Percentiles rank a stretch among this genome's conserved stretches.
These are phyloP conservation scores for Rhadinocentrus ornatus DNA, from an alignment of 2,797 vertebrate genomes.

Conservation along the genomic window DNA sequence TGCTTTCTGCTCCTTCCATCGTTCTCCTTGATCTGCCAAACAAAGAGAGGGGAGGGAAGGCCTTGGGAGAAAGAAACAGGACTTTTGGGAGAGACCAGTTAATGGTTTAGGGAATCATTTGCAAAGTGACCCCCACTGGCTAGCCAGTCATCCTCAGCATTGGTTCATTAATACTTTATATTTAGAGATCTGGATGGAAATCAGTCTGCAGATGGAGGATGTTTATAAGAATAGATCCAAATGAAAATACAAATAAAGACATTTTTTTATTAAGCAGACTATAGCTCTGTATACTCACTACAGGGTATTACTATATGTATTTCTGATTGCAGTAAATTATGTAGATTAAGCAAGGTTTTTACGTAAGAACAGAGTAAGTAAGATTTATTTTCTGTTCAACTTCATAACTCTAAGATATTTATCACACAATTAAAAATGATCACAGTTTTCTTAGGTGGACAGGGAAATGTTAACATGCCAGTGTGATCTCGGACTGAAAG, in stretches of 20 bases:
- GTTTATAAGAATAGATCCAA: neutral
- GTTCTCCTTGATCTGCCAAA: slow-evolving; percentile 20
- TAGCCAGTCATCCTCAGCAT: slow-evolving; percentile 6
- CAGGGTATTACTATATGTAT: no score
- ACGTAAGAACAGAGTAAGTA: neutral
- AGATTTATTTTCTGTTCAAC: neutral
- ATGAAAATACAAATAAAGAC: neutral
- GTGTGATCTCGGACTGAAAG: neutral
- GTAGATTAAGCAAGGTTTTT: neutral
- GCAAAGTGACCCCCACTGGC: neutral
- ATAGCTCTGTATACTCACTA: no score
- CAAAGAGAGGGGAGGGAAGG: slow-evolving; percentile 11
- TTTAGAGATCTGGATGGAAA: neutral
- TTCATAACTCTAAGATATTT: no score
- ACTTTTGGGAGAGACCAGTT: slow-evolving; percentile 7
- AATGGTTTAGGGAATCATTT: slow-evolving; percentile 12
- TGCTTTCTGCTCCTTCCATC: slow-evolving; percentile 18
- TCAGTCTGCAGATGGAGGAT: neutral
- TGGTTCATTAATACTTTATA: slow-evolving; percentile 4
- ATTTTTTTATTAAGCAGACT: neutral
- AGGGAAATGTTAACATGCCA: neutral
- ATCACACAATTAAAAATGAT: neutral
- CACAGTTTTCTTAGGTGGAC: neutral
- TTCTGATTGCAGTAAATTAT: neutral
- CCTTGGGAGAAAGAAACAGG: neutral